Evolutionary conservation across 1,140 invertebrate genomes (phyloP), one percentile per base, ranked within the genome.

Genomic region (Theocolax elegans): DNA sequence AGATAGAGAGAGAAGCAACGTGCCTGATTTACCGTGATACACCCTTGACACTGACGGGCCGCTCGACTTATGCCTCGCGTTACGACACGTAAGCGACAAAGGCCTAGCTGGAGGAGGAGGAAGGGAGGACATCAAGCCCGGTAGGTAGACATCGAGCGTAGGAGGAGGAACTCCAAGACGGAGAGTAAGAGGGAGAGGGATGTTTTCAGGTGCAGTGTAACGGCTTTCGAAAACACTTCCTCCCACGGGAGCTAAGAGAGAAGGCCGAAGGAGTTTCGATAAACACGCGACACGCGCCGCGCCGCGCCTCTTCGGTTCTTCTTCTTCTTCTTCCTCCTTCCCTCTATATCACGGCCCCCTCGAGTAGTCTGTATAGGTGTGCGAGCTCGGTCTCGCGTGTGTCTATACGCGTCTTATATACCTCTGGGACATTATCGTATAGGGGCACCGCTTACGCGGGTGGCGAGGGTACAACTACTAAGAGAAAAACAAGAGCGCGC

Each of bases 221-320:
- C 13, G 40, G 19, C 23, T 29, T 62, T 44, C 8, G 29, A 71
- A 77, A 75, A 75, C 64, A 72, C 31, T 68, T 35, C 59, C n/a
- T 38, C 31, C 17, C 76, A 62, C 35, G 74, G 73, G 76, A 75
- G 66, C 6, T 58, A 58, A 13, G n/a, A 56, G 46, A n/a, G n/a
- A n/a, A n/a, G n/a, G n/a, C n/a, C n/a, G n/a, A n/a, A n/a, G 70
- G 67, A 77, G 74, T 76, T 76, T 74, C 75, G 73, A 76, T 76
- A 78, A 76, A 76, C 75, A 78, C 71, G 70, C 73, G 74, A 71
- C 75, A 59, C 60, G 70, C 71, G 71, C 69, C 72, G 56, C 68
- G 69, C 72, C 69, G 69, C n/a, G n/a, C n/a, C n/a, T n/a, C n/a
- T n/a, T n/a, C n/a, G n/a, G n/a, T n/a, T n/a, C n/a, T 70, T 67